Conservation (phyloP, 2,797 vertebrate species). For the Emydoidea blandingii region DNA sequence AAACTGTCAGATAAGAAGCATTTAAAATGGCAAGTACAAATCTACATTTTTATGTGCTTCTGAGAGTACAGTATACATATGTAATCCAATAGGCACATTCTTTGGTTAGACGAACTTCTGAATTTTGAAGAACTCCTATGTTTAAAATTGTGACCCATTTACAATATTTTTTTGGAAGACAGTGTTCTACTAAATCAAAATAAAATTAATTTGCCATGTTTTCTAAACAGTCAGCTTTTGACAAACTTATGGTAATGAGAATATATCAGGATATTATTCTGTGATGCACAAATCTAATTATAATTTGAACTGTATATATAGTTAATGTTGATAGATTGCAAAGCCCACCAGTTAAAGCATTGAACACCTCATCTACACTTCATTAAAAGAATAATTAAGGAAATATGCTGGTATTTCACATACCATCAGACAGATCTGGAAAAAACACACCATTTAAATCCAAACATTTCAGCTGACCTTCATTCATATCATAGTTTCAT, state of each 20-base stretch:
- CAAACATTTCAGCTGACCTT: background rate
- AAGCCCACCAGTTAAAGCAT: background rate
- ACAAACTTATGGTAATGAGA: background rate
- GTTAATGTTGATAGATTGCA: accelerated
- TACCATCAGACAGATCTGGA: too few species aligned
- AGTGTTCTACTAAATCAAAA: background rate
- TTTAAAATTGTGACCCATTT: background rate
- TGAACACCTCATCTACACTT: background rate
- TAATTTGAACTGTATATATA: background rate
- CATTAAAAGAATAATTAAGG: background rate
- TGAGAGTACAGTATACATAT: background rate
- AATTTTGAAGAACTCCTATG: background rate
- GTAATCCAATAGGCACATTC: background rate
- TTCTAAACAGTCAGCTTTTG: background rate
- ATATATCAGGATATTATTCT: background rate
- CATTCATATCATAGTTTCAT: too few species aligned
- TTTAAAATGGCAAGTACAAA: background rate
- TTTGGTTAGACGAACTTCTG: background rate
- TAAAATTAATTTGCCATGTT: background rate
- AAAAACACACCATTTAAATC: too few species aligned
- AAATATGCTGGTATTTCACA: too few species aligned
- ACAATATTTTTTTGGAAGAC: background rate
- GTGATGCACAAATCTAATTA: background rate
- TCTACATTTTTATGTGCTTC: background rate
- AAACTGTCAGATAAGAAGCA: background rate